A percentile compares a stretch with the other conserved stretches of the same genome.
Evolutionary conservation across 2,888 invertebrate genomes (phyloP).

Genomic region (Drosophila formosana): DNA sequence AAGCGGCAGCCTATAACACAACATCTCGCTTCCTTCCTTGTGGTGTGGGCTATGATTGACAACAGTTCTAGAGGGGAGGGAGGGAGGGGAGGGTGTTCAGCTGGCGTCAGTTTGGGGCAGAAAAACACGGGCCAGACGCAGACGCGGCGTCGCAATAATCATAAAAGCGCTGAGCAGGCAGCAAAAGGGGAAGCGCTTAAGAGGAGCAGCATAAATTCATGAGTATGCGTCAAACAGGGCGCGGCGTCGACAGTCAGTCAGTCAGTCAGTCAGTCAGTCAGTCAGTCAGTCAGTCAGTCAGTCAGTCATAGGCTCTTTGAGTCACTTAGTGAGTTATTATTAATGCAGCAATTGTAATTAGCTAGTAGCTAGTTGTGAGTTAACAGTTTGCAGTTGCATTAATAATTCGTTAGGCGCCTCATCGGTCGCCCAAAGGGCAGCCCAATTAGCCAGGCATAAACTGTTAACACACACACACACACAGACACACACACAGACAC

Average conservation of each 20-base stretch:
- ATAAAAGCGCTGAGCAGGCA: conserved; percentile 62
- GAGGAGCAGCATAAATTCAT: conserved; percentile 37
- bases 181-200: not conserved
- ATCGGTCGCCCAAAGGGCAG: conserved; percentile 36
- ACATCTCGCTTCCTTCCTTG: conserved; percentile 6
- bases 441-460: conserved; percentile 67
- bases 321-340: conserved; percentile 29
- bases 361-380: conserved; percentile 14
- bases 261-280: conserved; percentile 5
- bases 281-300: too few relatives aligned
- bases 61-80: conserved; percentile 21
- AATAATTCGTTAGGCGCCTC: conserved; percentile 59
- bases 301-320: too few relatives aligned
- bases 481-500: conserved; percentile 11
- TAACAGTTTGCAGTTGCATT: conserved; percentile 64
- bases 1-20: conserved; percentile 24
- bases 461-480: conserved; percentile 41
- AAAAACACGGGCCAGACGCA: conserved; percentile 63
- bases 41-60: conserved; percentile 65
- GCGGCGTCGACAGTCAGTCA: conserved; percentile 8
- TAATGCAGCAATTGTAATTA: conserved; percentile 56
- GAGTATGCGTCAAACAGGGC: conserved; percentile 58
- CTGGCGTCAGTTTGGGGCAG: conserved; percentile 65
- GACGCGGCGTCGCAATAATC: conserved; percentile 79
- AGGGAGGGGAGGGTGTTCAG: not conserved